phyloP scores from a whole-genome alignment of 2,113 vertebrate species.

The Tympanuchus pallidicinctus region DNA sequence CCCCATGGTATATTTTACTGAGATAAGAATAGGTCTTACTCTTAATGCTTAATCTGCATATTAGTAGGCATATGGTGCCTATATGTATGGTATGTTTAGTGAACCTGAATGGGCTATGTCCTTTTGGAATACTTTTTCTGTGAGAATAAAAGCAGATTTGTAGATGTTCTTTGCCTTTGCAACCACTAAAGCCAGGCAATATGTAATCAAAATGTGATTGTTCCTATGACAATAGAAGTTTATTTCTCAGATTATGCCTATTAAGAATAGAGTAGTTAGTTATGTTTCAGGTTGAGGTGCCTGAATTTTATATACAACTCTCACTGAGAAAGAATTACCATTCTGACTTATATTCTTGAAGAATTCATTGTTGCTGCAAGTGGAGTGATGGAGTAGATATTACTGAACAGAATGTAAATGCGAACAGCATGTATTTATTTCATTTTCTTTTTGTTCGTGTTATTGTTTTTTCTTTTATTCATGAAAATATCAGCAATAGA shows the following conservation, averaged over 20 bases:
- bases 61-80: neutral
- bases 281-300: neutral
- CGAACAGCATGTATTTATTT: neutral
- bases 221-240: neutral
- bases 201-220: neutral
- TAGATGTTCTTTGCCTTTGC: neutral
- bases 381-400: neutral
- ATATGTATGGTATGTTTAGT: neutral
- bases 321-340: neutral
- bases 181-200: neutral
- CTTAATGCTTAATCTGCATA: neutral
- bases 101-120: neutral
- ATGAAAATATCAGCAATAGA: neutral
- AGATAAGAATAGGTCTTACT: neutral
- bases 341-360: neutral
- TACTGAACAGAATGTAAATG: neutral
- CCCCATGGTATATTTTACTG: neutral
- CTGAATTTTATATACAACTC: neutral
- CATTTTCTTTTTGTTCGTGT: neutral
- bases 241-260: neutral
- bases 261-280: neutral
- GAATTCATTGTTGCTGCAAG: fast-evolving
- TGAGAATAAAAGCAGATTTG: neutral
- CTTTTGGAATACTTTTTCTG: neutral
- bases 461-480: neutral